Base-by-base conservation (phyloP, 2,797 vertebrate genomes). In the Perdix hodgsoniae region DNA sequence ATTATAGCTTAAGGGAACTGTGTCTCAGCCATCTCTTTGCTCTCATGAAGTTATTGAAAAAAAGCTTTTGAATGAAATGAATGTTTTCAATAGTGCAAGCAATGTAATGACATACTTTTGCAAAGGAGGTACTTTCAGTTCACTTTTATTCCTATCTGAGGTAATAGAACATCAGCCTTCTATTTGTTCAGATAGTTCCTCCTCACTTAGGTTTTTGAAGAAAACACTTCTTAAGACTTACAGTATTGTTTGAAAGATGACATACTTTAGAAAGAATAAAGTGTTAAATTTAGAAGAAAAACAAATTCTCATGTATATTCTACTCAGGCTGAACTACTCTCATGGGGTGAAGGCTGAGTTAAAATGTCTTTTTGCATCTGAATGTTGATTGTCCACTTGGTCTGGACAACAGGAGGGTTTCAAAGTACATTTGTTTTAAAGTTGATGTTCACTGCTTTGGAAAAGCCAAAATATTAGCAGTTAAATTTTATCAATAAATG, bases 11-110 rank as follows among this genome's bases (percentile, higher is more conserved):
- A 96, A 86, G 83, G 71, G 78, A 18, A 93, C 54, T 24, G 90
- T 65, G 96, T 90, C 85, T 96, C 13, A 56, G 76, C 90, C 94
- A 92, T 89, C 88, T 96, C 94, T 95, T 97, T 85, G 64, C 88
- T 91, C 84, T 89, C 83, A 94, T 93, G 86, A 97, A 96, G 94
- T 87, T 96, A 96, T 97, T 94, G 91, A 94, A 97, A 96, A 81
- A 96, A 95, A 78, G 76, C 42, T 90, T 97, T 95, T 95, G 83
- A 94, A 97, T 90, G 96, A 96, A 97, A 90, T 57, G 95, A 93
- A 73, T 86, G 65, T 96, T 96, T 94, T 92, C 95, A 97, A 91
- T 85, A 94, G 91, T 69, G 77, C 29, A 85, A 95, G 88, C 83
- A 95, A 96, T 3, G 26, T 97, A 97, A 96, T 94, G 82, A 91